Evolutionary conservation across 2,888 invertebrate genomes (phyloP).

Genomic region (Saturnia japonica): DNA sequence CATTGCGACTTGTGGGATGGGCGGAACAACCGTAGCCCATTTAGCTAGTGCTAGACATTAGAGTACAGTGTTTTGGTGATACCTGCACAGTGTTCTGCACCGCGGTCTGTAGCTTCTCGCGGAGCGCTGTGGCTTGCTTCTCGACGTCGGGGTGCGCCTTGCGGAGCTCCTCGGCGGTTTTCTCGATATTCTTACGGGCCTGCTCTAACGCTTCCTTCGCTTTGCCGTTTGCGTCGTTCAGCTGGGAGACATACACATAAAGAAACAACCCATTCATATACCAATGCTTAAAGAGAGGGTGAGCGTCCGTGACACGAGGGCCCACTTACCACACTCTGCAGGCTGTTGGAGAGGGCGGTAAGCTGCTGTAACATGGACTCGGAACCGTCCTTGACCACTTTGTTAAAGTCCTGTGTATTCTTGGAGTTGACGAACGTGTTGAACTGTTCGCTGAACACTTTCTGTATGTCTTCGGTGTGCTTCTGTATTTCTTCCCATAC

Average conservation of each 20-base stretch:
- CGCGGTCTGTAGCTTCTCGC: conserved; percentile 57
- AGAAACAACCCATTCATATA: background rate
- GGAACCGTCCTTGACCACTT: conserved; percentile 63
- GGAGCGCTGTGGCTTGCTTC: conserved; percentile 55
- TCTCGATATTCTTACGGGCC: conserved; percentile 54
- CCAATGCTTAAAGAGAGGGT: background rate
- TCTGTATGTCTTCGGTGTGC: conserved; percentile 60
- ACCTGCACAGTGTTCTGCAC: conserved; percentile 60
- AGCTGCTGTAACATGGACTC: conserved; percentile 60
- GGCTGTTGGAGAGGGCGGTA: conserved; percentile 47
- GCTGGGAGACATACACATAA: conserved; percentile 37
- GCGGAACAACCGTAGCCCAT: no score
- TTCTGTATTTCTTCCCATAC: conserved; percentile 59
- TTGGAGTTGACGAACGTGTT: conserved; percentile 57
- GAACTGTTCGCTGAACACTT: conserved; percentile 58
- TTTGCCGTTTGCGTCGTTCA: conserved; percentile 66
- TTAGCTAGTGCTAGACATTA: no score
- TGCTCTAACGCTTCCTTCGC: conserved; percentile 63
- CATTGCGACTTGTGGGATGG: no score
- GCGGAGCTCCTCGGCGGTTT: conserved; percentile 59
- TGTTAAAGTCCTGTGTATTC: conserved; percentile 62
- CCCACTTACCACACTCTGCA: conserved; percentile 64
- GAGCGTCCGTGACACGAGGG: background rate
- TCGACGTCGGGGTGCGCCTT: conserved; percentile 70
- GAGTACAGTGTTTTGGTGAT: background rate